Evolutionary conservation across 1,140 invertebrate genomes (phyloP), one percentile per base, ranked within the genome.

Genomic region (Drosophila eugracilis): DNA sequence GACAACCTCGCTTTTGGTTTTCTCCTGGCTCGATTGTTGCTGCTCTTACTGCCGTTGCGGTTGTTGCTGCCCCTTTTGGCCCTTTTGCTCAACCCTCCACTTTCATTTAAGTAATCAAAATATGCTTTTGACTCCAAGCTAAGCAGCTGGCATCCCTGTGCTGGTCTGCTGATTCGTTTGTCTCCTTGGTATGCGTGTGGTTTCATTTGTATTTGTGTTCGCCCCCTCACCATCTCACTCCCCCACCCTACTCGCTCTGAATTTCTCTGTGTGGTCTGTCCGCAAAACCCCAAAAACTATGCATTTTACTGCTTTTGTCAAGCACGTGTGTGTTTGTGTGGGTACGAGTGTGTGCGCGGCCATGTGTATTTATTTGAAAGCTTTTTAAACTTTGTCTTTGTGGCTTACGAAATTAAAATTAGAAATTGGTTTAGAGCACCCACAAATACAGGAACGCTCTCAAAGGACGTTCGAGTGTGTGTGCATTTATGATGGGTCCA

Each of bases 381-480:
- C 83, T 88, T 86, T 86, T 86, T 78, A 83, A 86, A 86, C 84
- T 89, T 88, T 83, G 65, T 50, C 83, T 86, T 86, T 86, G 83
- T 88, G 84, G 83, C 83, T 88, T 88, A 89, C 78, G 83, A 88
- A 86, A 86, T 86, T 86, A 86, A 86, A 86, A 86, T 86, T 86
- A 88, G 83, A 86, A 86, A 86, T 86, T 75, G 83, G 83, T 86
- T 88, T 86, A 76, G 72, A 69, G 65, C 74, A 21, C 60, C 60
- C 78, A 78, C 62, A 74, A 74, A 70, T 39, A 60, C 21, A 28
- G 15, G 19, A 30, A 14, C 17, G 32, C 44, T 15, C 24, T 10
- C 44, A 47, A 47, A 47, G 44, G 55, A 55, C 22, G 21, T 36
- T 30, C 21, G 54, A 22, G 53, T 48, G 26, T 59, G 28, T 73